Base-by-base conservation (phyloP, 2,113 vertebrate genomes). In the Manacus vitellinus region DNA sequence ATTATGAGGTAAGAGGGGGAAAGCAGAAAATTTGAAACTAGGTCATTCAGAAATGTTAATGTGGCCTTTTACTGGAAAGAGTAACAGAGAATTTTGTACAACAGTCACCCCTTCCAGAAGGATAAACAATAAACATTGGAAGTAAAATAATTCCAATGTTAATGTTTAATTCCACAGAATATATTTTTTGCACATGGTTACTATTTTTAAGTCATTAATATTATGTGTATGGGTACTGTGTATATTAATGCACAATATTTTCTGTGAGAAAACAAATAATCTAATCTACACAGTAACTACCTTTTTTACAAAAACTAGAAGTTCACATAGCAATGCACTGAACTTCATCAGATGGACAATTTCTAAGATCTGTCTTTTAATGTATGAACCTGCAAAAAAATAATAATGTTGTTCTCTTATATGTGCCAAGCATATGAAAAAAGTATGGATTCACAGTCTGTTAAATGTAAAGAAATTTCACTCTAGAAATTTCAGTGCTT, bases 1-100 rank as follows among this genome's bases (percentile, higher is more conserved):
- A 35, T 86, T 71, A 72, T n/a, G 61, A 71, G 52, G 47, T 85
- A 87, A 87, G 66, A 85, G 43, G 35, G 44, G 9, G 59, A 81
- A 84, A 90, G 51, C 16, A 73, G 35, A 92, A 94, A 74, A 83
- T 44, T 68, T 47, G 80, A 93, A 97, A 92, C 39, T 92, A 71
- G 82, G 87, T 92, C 63, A 74, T 79, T 88, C 51, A 75, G 47
- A 59, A 77, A 79, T 51, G 12, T 56, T 81, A 83, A 77, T 4
- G 2, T 62, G 71, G 59, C 47, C 43, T 94, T 89, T 85, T 51
- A 66, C 20, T 59, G 33, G 33, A 91, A 23, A 91, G 7, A 65
- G 6, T 55, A 84, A 71, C 47, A 54, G 63, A 74, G 47, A 62
- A 66, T 62, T 93, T 72, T 77, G 18, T 44, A 47, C 44, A 46